These are phyloP conservation scores for Hippocampus zosterae DNA, from an alignment of 2,113 vertebrate species.

Conservation along the genomic window DNA sequence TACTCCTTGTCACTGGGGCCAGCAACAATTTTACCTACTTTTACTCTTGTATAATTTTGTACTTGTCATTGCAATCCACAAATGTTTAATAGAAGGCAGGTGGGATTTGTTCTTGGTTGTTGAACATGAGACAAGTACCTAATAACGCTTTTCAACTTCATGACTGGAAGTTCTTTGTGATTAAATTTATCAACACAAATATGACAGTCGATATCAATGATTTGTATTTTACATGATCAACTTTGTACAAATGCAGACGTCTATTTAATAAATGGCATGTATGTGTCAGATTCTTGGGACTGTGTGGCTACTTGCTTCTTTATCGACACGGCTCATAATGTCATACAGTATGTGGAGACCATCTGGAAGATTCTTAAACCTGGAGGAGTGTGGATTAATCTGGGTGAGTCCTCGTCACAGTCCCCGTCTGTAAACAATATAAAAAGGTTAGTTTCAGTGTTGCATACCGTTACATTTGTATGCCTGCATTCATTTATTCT, in stretches of 20 bases:
- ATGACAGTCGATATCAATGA: not conserved
- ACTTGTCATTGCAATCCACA: too few relatives aligned
- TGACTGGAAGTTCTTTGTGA: too few relatives aligned
- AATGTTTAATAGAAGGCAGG: not conserved
- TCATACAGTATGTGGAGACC: slow-evolving; percentile 95
- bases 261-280: not conserved
- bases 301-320: slow-evolving; percentile 98
- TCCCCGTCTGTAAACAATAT: not conserved
- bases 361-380: slow-evolving; percentile 99
- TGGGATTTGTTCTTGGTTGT: too few relatives aligned
- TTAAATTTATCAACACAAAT: not conserved
- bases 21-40: too few relatives aligned
- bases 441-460: not conserved
- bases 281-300: slow-evolving; percentile 84
- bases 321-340: slow-evolving; percentile 97
- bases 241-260: not conserved
- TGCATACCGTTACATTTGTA: not conserved
- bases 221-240: not conserved
- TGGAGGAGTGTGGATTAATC: slow-evolving; percentile 97
- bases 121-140: too few relatives aligned
- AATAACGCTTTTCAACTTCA: too few relatives aligned
- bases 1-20: too few relatives aligned
- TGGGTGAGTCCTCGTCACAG: slow-evolving; percentile 76
- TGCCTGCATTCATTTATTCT: not conserved
- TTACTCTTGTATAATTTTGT: too few relatives aligned